Conservation (phyloP, 2,113 vertebrate species). For the Archocentrus centrarchus region DNA sequence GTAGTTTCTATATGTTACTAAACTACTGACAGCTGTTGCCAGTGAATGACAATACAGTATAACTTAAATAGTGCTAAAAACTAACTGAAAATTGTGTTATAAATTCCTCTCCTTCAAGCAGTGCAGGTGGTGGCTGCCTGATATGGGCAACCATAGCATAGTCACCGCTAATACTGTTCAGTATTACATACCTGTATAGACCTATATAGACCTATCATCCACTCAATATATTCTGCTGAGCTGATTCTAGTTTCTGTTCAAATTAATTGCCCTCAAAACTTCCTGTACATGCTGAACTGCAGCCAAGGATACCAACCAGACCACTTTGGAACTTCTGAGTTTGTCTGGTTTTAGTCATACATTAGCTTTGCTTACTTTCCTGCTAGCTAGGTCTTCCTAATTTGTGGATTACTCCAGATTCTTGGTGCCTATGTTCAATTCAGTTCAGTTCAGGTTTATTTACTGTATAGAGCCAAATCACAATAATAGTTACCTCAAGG, state of each 20-base stretch:
- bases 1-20: not conserved
- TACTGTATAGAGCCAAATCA: not conserved
- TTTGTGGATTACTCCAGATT: not conserved
- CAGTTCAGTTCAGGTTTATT: not conserved
- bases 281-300: not conserved
- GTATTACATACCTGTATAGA: not conserved
- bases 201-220: not conserved
- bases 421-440: not conserved
- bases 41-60: not conserved
- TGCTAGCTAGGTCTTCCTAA: not conserved
- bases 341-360: not conserved
- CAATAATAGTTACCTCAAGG: not conserved
- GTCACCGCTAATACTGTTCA: not conserved
- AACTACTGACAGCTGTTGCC: not conserved
- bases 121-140: not conserved
- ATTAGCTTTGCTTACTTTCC: not conserved
- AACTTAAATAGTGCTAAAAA: conserved; percentile 7
- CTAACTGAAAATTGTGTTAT: not conserved
- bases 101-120: not conserved
- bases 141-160: not conserved
- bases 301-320: not conserved
- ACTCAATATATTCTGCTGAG: not conserved
- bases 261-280: not conserved
- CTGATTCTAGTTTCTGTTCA: not conserved
- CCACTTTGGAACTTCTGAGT: not conserved